Base-by-base conservation (phyloP, 2,113 vertebrate genomes). In the Jacana jacana region DNA sequence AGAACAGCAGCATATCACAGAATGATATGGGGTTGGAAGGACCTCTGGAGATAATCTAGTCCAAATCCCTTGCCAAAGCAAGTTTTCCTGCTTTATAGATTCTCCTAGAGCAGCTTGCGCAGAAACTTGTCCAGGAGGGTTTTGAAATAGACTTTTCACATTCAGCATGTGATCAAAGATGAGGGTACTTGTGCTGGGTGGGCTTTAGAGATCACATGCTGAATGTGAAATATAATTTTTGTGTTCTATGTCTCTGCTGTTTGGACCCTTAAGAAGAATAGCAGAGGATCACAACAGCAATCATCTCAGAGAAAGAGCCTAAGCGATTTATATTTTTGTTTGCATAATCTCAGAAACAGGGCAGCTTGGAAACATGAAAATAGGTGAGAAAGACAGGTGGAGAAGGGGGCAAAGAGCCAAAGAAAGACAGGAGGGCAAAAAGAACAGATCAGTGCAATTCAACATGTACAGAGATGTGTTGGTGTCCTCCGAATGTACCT, bases 381-480 rank as follows among this genome's bases (percentile, higher is more conserved):
- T 40, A 69, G n/a, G n/a, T n/a, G n/a, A 78, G 81, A 1, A 2
- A 85, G 5, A 31, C 2, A 9, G 25, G 1, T 6, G 6, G 6
- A 72, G 5, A 54, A 13, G 4, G 9, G 8, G 6, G 5, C 3
- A 65, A 70, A 64, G n/a, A 85, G 2, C 5, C 5, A 57, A 49
- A 61, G 27, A 76, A 80, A 77, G 9, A 64, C 70, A 58, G 58
- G 17, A n/a, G 11, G 4, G 4, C 2, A 33, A 75, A 80, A 76
- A 61, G 10, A 83, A 42, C 23, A 54, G 17, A 49, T 35, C 40
- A 80, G 31, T 39, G 23, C 22, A 81, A 30, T 13, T 27, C 40
- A 90, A 54, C 5, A 20, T 10, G 31, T 27, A 23, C 16, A 54
- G 16, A 48, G 27, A 75, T 73, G n/a, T 55, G 20, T 23, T 82